Evolutionary conservation across 1,140 invertebrate genomes (phyloP), one percentile per base, ranked within the genome.

Genomic region (Drosophila pseudoananassae): DNA sequence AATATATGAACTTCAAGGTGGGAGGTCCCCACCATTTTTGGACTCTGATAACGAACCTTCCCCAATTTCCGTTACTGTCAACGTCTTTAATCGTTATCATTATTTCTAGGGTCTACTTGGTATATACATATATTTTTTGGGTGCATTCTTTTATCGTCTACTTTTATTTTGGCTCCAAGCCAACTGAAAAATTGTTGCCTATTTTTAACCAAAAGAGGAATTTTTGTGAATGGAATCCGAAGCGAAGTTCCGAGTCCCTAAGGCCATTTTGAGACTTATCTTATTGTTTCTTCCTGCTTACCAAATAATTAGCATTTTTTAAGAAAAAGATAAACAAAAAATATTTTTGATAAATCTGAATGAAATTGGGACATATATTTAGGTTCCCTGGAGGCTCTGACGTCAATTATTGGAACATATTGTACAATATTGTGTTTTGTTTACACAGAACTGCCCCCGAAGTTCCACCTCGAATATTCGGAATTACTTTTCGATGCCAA

Each of bases 51-150:
- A 51, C 56, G 57, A 66, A 66, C 63, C 63, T 64, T 66, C 60
- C 63, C 63, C 63, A 66, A 66, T 66, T 66, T 66, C 63, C 63
- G 61, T 40, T 61, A 17, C 31, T 59, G 43, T 47, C 29, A 49
- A 15, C n/a, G 25, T 10, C 43, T 66, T 33, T 33, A 63, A 64
- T 63, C 58, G 58, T 25, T 66, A 66, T 66, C 63, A 43, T 64
- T 64, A 43, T 51, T 64, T 51, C 8, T 17, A 17, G 40, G 40
- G 12, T 33, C 27, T 43, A 43, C 43, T 64, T 31, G 3, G 25
- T 27, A 15, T 43, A 43, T 27, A 15, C 17, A 43, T 43, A 43
- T 27, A 25, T 25, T 15, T 20, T 29, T 47, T 23, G 3, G 5
- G 5, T 31, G 8, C 33, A 65, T 50, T 61, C 29, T 49, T 36